Percentiles rank a stretch among this genome's conserved stretches.
These are phyloP conservation scores for Magallana angulata DNA, from an alignment of 1,140 invertebrate species.

Conservation along the genomic window DNA sequence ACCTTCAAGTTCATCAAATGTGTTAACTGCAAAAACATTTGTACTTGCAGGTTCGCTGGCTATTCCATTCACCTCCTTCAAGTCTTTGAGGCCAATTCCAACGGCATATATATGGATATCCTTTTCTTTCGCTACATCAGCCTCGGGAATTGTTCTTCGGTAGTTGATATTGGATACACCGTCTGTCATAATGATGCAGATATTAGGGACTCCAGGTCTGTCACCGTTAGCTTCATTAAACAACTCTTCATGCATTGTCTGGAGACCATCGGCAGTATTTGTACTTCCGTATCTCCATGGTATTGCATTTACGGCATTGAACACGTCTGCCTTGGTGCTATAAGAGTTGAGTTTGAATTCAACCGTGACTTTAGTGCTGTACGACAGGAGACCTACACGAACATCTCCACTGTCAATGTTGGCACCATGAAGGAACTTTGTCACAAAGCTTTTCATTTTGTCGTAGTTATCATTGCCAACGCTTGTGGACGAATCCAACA, in stretches of 20 bases:
- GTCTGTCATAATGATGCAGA: slow-evolving; percentile 74
- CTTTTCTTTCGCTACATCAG: slow-evolving; percentile 56
- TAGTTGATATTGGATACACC: slow-evolving; percentile 74
- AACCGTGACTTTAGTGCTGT: slow-evolving; percentile 61
- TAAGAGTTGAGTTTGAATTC: slow-evolving; percentile 69
- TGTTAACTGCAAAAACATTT: slow-evolving; percentile 67
- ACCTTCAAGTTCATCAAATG: slow-evolving; percentile 65
- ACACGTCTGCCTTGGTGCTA: slow-evolving; percentile 56
- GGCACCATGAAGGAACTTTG: slow-evolving; percentile 61
- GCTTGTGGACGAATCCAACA: slow-evolving; percentile 70
- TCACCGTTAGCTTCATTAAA: slow-evolving; percentile 70
- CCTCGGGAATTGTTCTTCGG: slow-evolving; percentile 61
- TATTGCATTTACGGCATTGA: slow-evolving; percentile 67
- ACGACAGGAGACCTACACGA: slow-evolving; percentile 64
- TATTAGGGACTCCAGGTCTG: slow-evolving; percentile 66
- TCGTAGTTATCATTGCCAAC: slow-evolving; percentile 64
- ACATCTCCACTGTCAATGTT: slow-evolving; percentile 67
- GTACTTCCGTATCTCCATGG: slow-evolving; percentile 73
- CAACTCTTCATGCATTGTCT: slow-evolving; percentile 67
- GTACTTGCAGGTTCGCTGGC: slow-evolving; percentile 62
- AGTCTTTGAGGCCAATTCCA: slow-evolving; percentile 68
- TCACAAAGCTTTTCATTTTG: slow-evolving; percentile 64
- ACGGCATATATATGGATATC: slow-evolving; percentile 70
- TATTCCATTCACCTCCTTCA: slow-evolving; percentile 68
- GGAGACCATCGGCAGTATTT: slow-evolving; percentile 73